Percentiles rank a stretch among this genome's conserved stretches.
phyloP scores from a whole-genome alignment of 2,113 vertebrate genomes.

The Pachyramphus minor region DNA sequence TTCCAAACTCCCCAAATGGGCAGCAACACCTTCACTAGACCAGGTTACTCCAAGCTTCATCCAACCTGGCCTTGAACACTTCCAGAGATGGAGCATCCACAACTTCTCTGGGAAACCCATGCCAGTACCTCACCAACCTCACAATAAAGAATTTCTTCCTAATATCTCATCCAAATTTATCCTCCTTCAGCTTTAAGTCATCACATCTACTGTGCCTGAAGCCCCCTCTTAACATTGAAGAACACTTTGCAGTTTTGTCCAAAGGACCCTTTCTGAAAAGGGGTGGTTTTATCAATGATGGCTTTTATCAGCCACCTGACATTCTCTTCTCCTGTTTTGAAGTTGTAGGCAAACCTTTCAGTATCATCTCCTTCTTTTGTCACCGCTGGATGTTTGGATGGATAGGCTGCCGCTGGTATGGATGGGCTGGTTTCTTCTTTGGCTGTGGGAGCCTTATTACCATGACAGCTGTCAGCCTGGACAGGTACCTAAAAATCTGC shows the following conservation, averaged over 20 bases:
- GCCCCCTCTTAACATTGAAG: too few relatives aligned
- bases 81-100: too few relatives aligned
- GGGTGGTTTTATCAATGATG: not conserved
- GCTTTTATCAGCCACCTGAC: not conserved
- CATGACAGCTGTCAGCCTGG: constrained; percentile 92
- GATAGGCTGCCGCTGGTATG: constrained; percentile 89
- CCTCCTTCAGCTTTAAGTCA: not conserved
- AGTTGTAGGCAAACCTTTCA: constrained; percentile 93
- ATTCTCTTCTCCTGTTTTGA: not conserved
- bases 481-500: constrained; percentile 95
- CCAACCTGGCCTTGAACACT: too few relatives aligned
- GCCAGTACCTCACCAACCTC: not conserved
- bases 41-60: not conserved
- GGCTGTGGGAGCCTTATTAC: constrained; percentile 93
- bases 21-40: not conserved
- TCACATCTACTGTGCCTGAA: not conserved
- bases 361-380: constrained; percentile 87
- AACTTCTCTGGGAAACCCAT: not conserved
- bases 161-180: not conserved
- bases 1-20: not conserved
- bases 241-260: too few relatives aligned
- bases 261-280: not conserved
- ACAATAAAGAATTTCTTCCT: not conserved
- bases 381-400: constrained; percentile 95
- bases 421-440: constrained; percentile 95